These are phyloP conservation scores for Scolopax bukidnonensis DNA, from an alignment of 2,797 vertebrate species.

Conservation along the genomic window DNA sequence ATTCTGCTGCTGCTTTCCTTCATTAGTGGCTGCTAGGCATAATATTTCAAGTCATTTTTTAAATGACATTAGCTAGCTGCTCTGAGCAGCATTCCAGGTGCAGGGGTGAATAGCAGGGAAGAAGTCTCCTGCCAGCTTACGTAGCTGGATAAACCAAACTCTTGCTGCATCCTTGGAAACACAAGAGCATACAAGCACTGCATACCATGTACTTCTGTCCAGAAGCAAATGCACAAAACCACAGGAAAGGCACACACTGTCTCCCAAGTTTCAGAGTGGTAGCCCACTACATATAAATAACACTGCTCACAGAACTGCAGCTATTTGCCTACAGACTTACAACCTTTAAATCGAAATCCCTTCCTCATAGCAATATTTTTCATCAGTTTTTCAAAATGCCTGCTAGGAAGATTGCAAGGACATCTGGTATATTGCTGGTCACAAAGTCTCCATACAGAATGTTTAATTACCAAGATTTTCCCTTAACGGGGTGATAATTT, in stretches of 20 bases:
- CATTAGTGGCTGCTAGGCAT: neutral
- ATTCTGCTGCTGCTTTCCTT: neutral
- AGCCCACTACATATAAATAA: neutral
- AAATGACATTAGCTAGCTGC: neutral
- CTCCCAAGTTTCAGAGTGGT: neutral
- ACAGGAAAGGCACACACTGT: neutral
- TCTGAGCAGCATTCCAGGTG: neutral
- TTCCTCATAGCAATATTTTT: neutral
- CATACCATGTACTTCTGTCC: neutral
- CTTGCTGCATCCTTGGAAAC: neutral
- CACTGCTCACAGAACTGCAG: neutral
- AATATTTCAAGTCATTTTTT: neutral
- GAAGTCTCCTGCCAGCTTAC: neutral
- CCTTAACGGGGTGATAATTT: neutral
- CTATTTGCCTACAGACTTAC: neutral
- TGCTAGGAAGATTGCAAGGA: neutral
- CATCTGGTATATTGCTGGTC: neutral
- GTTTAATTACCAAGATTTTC: neutral
- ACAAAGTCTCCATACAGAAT: neutral
- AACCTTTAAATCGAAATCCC: neutral
- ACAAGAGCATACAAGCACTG: neutral
- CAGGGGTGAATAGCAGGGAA: neutral
- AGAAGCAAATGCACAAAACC: neutral
- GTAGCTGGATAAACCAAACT: neutral
- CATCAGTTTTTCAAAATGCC: neutral